These are phyloP conservation scores for Apeltes quadracus DNA, from an alignment of 2,113 vertebrate species.

Conservation along the genomic window DNA sequence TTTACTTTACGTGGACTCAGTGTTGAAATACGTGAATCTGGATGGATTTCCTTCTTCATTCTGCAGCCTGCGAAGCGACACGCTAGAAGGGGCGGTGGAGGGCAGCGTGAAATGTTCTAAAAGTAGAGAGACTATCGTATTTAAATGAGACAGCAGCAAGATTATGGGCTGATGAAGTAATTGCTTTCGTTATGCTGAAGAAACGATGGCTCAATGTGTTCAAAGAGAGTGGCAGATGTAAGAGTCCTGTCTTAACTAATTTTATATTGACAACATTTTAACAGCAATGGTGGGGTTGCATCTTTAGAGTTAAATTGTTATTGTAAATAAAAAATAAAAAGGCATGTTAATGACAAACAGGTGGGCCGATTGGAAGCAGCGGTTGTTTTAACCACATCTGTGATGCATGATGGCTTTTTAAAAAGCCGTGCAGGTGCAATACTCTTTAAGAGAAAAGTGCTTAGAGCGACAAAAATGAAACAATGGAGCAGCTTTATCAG, in stretches of 20 bases:
- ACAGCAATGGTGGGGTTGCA: not conserved
- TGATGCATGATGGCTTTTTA: slow-evolving; percentile 5
- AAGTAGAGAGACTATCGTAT: too few relatives aligned
- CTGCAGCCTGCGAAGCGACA: not conserved
- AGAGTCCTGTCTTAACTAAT: too few relatives aligned
- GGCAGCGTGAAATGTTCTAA: not conserved
- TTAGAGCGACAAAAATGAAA: slow-evolving; percentile 54
- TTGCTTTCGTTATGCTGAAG: too few relatives aligned
- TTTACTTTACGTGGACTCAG: not conserved
- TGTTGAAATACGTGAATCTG: not conserved
- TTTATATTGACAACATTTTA: not conserved
- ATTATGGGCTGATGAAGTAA: too few relatives aligned
- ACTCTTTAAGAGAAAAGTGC: slow-evolving; percentile 51
- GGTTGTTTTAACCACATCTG: not conserved
- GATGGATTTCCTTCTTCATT: not conserved
- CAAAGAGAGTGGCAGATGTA: too few relatives aligned
- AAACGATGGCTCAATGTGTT: too few relatives aligned
- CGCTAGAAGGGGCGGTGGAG: not conserved
- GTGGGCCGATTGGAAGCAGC: not conserved
- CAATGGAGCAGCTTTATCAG: slow-evolving; percentile 61
- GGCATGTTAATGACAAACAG: not conserved
- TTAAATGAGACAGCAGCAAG: too few relatives aligned
- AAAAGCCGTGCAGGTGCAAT: slow-evolving; percentile 48
- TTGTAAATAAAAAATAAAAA: not conserved
- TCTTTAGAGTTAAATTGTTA: not conserved